A percentile compares a stretch with the other conserved stretches of the same genome.
Evolutionary conservation across 2,888 invertebrate genomes (phyloP).

Genomic region (Caenorhabditis wallacei): DNA sequence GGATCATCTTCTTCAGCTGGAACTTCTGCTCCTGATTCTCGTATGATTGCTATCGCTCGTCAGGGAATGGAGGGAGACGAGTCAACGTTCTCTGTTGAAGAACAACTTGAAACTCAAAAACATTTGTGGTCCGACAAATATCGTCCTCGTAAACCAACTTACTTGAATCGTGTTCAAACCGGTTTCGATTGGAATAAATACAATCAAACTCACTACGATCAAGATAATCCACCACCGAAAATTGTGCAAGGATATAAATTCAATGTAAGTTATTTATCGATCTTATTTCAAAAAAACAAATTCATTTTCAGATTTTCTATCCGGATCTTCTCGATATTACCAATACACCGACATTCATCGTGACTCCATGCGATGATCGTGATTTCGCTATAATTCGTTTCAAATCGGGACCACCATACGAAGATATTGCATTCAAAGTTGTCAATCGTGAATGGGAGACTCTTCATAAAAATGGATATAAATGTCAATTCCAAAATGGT

Average conservation of each 20-base stretch:
- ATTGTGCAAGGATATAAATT: constrained; percentile 99
- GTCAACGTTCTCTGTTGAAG: constrained; percentile 87
- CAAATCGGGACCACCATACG: constrained; percentile 97
- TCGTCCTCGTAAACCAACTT: constrained; percentile 95
- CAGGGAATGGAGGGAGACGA: constrained; percentile 92
- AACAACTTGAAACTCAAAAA: constrained; percentile 85
- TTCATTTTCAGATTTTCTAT: constrained; percentile 90
- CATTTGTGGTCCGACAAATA: constrained; percentile 99
- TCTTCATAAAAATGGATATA: constrained; percentile 94
- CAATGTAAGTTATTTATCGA: constrained; percentile 86
- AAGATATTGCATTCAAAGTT: constrained; percentile 85
- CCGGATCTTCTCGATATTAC: constrained; percentile 97
- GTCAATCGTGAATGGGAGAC: constrained; percentile 98
- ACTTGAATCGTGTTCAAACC: constrained; percentile 91
- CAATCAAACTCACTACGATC: constrained; percentile 99
- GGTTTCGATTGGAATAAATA: constrained; percentile 99
- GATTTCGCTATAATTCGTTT: constrained; percentile 97
- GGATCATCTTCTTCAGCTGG: neutral
- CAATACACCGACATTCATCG: constrained; percentile 93
- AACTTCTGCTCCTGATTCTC: constrained; percentile 84
- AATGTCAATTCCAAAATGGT: constrained; percentile 99
- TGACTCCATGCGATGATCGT: constrained; percentile 88
- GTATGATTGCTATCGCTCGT: constrained; percentile 90
- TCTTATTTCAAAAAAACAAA: too few relatives aligned
- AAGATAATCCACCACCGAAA: constrained; percentile 99